Percentiles rank a stretch among this genome's conserved stretches.
Conservation (phyloP, 2,888 invertebrate genomes). For the Patella pellucida region DNA sequence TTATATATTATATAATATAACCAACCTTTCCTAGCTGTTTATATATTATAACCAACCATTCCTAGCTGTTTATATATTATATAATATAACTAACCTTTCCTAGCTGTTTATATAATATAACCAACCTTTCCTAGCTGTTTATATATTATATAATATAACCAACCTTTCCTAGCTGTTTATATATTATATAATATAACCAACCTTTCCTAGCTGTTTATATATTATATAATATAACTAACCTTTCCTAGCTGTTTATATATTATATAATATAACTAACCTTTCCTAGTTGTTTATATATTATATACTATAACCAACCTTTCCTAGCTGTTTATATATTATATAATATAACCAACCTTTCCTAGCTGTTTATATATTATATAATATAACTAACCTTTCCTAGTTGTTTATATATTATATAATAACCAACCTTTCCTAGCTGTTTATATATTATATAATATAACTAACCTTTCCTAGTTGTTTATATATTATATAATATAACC, state of each 20-base stretch:
- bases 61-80: slow-evolving; percentile 78
- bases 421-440: slow-evolving; percentile 71
- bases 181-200: slow-evolving; percentile 38
- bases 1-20: slow-evolving; percentile 80
- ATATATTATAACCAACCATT: slow-evolving; percentile 56
- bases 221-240: slow-evolving; percentile 79
- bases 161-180: too few species aligned
- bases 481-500: too few species aligned
- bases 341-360: slow-evolving; percentile 56
- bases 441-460: slow-evolving; percentile 80
- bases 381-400: slow-evolving; percentile 77
- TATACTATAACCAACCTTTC: slow-evolving; percentile 80
- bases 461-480: too few species aligned
- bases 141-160: slow-evolving; percentile 79
- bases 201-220: slow-evolving; percentile 76
- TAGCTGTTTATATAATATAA: too few species aligned
- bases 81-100: slow-evolving; percentile 79
- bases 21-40: too few species aligned
- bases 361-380: slow-evolving; percentile 80
- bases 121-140: slow-evolving; percentile 74
- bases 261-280: slow-evolving; percentile 58
- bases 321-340: too few species aligned
- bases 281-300: slow-evolving; percentile 77
- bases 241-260: too few species aligned
- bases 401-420: too few species aligned